A percentile compares a stretch with the other conserved stretches of the same genome.
Conservation (phyloP, 2,113 vertebrate genomes). For the Vimba vimba region DNA sequence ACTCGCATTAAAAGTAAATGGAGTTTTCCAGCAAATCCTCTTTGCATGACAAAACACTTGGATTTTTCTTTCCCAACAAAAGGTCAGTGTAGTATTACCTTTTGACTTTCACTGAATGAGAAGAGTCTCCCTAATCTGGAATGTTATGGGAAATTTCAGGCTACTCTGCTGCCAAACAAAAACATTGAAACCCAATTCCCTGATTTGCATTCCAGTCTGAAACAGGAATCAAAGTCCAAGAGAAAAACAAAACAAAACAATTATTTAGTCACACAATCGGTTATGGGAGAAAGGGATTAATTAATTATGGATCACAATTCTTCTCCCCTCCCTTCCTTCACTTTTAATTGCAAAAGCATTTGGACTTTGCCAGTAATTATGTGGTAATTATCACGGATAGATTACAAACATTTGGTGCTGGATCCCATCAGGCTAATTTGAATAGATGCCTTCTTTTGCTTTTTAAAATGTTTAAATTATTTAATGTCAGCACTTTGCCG, state of each 20-base stretch:
- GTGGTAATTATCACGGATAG: conserved; percentile 19
- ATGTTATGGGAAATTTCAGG: conserved; percentile 51
- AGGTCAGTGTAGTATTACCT: conserved; percentile 55
- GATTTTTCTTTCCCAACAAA: conserved; percentile 46
- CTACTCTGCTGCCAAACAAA: conserved; percentile 40
- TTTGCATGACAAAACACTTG: conserved; percentile 60
- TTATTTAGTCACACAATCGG: conserved; percentile 44
- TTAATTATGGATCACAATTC: conserved; percentile 42
- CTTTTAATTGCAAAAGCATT: conserved; percentile 30
- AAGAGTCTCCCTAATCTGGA: conserved; percentile 39
- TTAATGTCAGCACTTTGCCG: conserved; percentile 2
- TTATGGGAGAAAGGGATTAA: conserved; percentile 15
- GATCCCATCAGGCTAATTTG: conserved; percentile 4
- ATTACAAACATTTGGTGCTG: conserved; percentile 34
- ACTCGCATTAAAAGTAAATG: conserved; percentile 63
- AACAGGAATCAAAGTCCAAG: conserved; percentile 17
- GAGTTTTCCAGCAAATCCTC: conserved; percentile 53
- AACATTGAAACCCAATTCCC: conserved; percentile 44
- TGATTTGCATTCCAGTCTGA: conserved; percentile 32
- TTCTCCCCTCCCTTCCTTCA: conserved; percentile 26
- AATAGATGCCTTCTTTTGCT: neutral
- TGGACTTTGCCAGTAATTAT: conserved; percentile 41
- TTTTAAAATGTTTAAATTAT: neutral
- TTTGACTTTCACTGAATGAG: conserved; percentile 41
- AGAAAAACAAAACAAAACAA: neutral